Evolutionary conservation across 1,140 invertebrate species (phyloP).

Genomic region (Aphaenogaster rudis): DNA sequence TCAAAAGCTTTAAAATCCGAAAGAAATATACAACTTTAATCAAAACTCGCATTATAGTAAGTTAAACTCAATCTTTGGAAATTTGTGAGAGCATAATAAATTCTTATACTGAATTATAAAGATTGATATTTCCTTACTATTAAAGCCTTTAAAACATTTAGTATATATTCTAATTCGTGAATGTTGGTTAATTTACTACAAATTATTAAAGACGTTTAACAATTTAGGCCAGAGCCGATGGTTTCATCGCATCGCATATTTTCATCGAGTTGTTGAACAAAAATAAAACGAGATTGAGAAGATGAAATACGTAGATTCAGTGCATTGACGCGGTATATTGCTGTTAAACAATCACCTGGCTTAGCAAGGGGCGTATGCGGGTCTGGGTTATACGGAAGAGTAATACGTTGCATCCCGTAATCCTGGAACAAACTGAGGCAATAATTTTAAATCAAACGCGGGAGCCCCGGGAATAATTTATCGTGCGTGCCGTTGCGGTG

Average conservation of each 20-base stretch:
- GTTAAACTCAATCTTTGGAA: background rate
- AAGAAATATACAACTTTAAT: background rate
- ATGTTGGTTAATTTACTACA: background rate
- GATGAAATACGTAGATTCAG: conserved; percentile 48
- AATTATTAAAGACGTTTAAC: conserved; percentile 1
- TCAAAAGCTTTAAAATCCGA: background rate
- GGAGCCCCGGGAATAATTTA: conserved; percentile 77
- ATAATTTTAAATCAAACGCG: conserved; percentile 81
- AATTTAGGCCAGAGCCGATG: background rate
- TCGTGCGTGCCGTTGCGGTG: conserved; percentile 67
- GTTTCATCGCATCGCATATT: background rate
- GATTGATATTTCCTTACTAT: background rate
- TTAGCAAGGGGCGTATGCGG: conserved; percentile 51
- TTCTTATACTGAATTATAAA: background rate
- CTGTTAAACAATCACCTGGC: conserved; percentile 75
- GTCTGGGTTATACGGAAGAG: conserved; percentile 66
- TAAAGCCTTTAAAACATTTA: background rate
- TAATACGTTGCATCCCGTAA: conserved; percentile 77
- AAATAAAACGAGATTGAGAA: conserved; percentile 14
- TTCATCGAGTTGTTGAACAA: conserved; percentile 15
- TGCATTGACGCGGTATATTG: conserved; percentile 63
- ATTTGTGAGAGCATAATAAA: background rate
- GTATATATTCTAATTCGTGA: background rate
- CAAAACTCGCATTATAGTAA: background rate
- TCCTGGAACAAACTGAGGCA: conserved; percentile 78